Percentiles rank a stretch among this genome's conserved stretches.
phyloP scores from a whole-genome alignment of 2,797 vertebrate species.

The Argya squamiceps region DNA sequence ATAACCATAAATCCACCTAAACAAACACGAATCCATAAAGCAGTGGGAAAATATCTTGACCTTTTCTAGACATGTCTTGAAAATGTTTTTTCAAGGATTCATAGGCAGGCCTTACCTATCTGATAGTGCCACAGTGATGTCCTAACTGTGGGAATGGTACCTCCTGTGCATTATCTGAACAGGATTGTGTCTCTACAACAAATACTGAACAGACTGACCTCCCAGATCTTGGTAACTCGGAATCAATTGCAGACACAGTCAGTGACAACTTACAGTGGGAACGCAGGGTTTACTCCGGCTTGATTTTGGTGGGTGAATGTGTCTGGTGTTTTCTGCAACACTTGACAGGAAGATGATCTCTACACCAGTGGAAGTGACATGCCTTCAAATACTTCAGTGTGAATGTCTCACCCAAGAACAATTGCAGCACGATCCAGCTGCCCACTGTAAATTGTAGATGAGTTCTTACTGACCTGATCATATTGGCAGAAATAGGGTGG shows the following conservation, averaged over 20 bases:
- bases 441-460: background rate
- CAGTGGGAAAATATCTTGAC: background rate
- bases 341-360: background rate
- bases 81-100: background rate
- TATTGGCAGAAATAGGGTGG: background rate
- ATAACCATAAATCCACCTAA: background rate
- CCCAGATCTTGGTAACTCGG: background rate
- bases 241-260: background rate
- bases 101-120: background rate
- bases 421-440: background rate
- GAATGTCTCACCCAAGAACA: background rate
- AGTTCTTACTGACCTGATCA: background rate
- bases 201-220: background rate
- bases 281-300: background rate
- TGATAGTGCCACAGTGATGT: background rate
- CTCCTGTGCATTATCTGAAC: background rate
- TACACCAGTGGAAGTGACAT: background rate
- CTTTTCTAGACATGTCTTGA: background rate
- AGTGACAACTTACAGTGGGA: background rate
- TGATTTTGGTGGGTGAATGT: background rate
- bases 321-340: background rate
- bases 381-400: background rate
- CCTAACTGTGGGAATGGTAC: background rate
- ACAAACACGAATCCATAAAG: background rate
- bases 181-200: background rate